Conservation (phyloP, 2,888 invertebrate genomes). For the Phania funesta region DNA sequence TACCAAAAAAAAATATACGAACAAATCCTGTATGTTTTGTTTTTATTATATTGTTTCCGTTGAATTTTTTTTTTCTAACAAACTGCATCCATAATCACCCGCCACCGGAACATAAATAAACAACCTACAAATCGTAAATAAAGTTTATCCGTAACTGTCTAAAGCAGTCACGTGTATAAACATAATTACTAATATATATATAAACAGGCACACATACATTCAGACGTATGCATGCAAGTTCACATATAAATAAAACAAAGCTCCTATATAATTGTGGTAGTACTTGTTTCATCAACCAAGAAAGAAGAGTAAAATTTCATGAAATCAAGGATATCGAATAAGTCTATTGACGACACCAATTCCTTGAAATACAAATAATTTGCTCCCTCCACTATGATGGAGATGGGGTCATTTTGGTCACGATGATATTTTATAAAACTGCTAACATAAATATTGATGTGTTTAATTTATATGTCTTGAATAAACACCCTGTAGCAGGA, state of each 20-base stretch:
- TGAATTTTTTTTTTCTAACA: slow-evolving; percentile 4
- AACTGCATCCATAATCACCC: slow-evolving; percentile 53
- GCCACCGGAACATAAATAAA: slow-evolving; percentile 56
- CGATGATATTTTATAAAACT: slow-evolving; percentile 24
- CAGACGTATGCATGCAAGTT: slow-evolving; percentile 16
- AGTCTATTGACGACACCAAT: no score
- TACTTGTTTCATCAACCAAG: no score
- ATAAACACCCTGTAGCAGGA: no score
- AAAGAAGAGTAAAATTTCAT: no score
- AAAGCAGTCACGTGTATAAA: slow-evolving; percentile 66
- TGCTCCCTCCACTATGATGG: not conserved
- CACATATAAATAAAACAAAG: not conserved
- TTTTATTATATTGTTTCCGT: not conserved
- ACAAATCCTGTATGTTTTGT: slow-evolving; percentile 14
- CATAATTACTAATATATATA: slow-evolving; percentile 63
- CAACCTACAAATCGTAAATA: slow-evolving; percentile 57
- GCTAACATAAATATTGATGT: not conserved
- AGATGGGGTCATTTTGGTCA: slow-evolving; percentile 17
- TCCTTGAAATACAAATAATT: no score
- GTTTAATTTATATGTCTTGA: no score
- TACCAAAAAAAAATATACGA: slow-evolving; percentile 33
- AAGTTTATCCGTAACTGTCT: slow-evolving; percentile 64
- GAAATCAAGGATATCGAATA: no score
- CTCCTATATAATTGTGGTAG: slow-evolving; percentile 8
- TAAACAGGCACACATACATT: no score